A percentile compares a stretch with the other conserved stretches of the same genome.
phyloP scores from a whole-genome alignment of 2,113 vertebrate genomes.

The Ciconia stormi region DNA sequence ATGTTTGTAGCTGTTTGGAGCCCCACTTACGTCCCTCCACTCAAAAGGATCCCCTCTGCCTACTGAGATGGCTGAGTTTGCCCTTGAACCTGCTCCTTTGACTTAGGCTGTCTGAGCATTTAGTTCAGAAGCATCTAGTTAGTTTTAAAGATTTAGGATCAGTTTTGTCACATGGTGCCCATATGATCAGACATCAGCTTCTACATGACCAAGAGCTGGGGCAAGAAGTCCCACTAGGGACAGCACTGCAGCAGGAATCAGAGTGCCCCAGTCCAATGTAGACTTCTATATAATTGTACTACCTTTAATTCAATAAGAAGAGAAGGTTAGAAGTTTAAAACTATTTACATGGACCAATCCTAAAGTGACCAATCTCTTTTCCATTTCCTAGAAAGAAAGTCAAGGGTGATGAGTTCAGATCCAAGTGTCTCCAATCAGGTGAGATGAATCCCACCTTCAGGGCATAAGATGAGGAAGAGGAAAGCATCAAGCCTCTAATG shows the following conservation, averaged over 20 bases:
- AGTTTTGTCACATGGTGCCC: background rate
- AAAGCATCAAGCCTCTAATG: background rate
- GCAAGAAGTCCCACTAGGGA: background rate
- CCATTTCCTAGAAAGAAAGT: background rate
- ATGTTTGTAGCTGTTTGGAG: background rate
- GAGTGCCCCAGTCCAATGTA: background rate
- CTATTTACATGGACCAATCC: background rate
- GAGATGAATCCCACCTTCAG: background rate
- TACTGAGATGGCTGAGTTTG: background rate
- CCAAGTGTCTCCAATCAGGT: background rate
- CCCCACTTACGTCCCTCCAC: background rate
- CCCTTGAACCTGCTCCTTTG: background rate
- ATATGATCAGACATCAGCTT: background rate
- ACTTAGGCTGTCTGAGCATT: background rate
- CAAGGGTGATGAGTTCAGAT: background rate
- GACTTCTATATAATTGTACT: background rate
- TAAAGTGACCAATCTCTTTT: background rate
- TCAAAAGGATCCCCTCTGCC: background rate
- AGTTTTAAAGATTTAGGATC: background rate
- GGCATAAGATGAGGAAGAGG: background rate
- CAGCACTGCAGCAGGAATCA: background rate
- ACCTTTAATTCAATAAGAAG: background rate
- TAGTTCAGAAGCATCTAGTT: background rate
- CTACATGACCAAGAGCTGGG: background rate
- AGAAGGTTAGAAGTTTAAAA: background rate